Base-by-base conservation (phyloP, 2,797 vertebrate genomes). In the Pteronotus mesoamericanus region DNA sequence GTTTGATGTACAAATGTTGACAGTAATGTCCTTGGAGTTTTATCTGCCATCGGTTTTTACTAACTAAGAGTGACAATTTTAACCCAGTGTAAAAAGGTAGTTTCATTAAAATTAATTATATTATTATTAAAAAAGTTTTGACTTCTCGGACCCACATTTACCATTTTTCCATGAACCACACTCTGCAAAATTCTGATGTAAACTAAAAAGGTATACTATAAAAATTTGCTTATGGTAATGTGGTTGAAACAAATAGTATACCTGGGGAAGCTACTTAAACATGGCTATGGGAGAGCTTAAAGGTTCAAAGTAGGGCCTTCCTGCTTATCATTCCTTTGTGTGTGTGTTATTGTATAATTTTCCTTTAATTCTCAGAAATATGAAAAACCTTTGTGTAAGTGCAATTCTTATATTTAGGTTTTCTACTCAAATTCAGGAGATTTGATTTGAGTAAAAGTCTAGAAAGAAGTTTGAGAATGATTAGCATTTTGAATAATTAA, bases 401-500 rank as follows among this genome's bases (percentile, higher is more conserved):
- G 61, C 4, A 59, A 86, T 87, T 94, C 26, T 91, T 53, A 78
- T 78, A 37, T 72, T 93, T 72, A 91, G n/a, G n/a, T 84, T 72
- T 46, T 85, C 78, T 69, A 85, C 32, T 79, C 46, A 94, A 78
- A 93, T 48, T 89, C 61, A 74, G 78, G 53, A 85, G 55, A 78
- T 53, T 69, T 92, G 51, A 85, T 91, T 96, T 42, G 51, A 57
- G 61, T 83, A 74, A 87, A 69, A 42, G 1, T 78, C 74, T 92
- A 77, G 46, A 78, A 93, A 78, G n/a, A 94, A 37, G 12, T 75
- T 88, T 69, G 39, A 83, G 37, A 91, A 91, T 94, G 34, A 92
- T 91, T 96, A 88, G 44, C 29, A 94, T 72, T 95, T 92, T 83
- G 59, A 78, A 88, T 94, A 91, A 92, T 66, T 95, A 42, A 69